Base-by-base conservation (phyloP, 1,140 invertebrate genomes). In the Probaryconus sp. region DNA sequence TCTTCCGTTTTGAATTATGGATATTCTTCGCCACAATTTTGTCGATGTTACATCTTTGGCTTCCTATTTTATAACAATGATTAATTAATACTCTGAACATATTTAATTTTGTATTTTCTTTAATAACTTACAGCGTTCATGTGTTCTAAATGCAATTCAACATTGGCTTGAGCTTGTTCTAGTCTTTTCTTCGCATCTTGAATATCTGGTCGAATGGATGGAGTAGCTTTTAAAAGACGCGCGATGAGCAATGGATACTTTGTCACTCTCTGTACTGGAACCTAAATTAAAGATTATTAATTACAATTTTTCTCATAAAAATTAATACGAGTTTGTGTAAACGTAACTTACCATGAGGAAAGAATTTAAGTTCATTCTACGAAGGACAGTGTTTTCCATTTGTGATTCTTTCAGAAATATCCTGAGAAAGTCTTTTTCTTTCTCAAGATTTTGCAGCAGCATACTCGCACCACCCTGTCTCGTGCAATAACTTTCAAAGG, bases 401-500 rank as follows among this genome's bases (percentile, higher is more conserved):
- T 98, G 97, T 0, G 96, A 98, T 10, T 97, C 97, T 82, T 95
- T 92, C 5, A 99, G 89, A 83, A 98, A 99, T 85, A 98, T 97
- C 80, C 96, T 90, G 18, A 98, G 88, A 17, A 99, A 90, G 85
- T 98, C 97, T 83, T 97, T 97, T 78, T 99, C 97, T 87, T 97
- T 97, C 84, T 98, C 96, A 16, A 98, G 88, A 83, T 96, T 96
- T 47, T 96, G 94, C 58, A 99, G 85, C 3, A 98, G 88, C 37
- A 96, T 86, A 48, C 95, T 95, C n/a, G 96, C 96, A 38, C 92
- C 91, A 17, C 95, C 96, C 91, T 98, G 92, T 76, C 96, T 91
- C 4, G 95, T 93, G 85, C 97, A 98, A 83, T 99, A 99, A 37
- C 93, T 94, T 85, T 98, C 95, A 85, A 98, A 99, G 18, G 95